Base-by-base conservation (phyloP, 2,888 invertebrate species). In the Pollenia amentaria region DNA sequence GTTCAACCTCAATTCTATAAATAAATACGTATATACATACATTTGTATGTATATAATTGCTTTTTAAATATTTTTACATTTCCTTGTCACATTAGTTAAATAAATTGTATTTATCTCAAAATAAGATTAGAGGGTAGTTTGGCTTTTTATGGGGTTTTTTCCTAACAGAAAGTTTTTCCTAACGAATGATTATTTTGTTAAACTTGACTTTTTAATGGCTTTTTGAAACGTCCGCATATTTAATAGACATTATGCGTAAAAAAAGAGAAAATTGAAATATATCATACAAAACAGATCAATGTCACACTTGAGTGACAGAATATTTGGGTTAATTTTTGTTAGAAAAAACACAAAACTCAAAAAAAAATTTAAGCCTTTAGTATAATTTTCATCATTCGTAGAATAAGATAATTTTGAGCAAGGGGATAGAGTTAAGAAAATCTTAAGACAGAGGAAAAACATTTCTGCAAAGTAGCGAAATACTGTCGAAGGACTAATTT, bases 1-100 rank as follows among this genome's bases (percentile, higher is more conserved):
- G 18, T 46, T 46, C 57, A 11, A 9, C 44, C 44, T 46, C 4
- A 38, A 14, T 51, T 18, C 6, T 8, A 42, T 40, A 42, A 18
- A 53, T 29, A 10, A 2, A 38, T 12, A 62, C 21, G 7, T 29
- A 29, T 2, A 29, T 3, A 62, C n/a, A 40, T n/a, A 62, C 40
- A 62, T 40, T 40, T 42, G 16, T 18, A 64, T n/a, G 42, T 42
- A 14, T 9, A 29, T 29, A 29, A 29, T 6, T 40, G 38, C 16
- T 38, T 62, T 70, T 7, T 55, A 3, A 6, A n/a, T 42, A 21
- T 21, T 12, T 44, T 14, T 18, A 42, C 44, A 55, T 44, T 55
- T 57, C 44, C 10, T 29, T 72, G 72, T 72, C 55, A 72, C 44
- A 55, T 55, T 72, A 57, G 12, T 55, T 18, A 16, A 53, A 72